Evolutionary conservation across 2,888 invertebrate species (phyloP).

Genomic region (Hydriomena furcata): DNA sequence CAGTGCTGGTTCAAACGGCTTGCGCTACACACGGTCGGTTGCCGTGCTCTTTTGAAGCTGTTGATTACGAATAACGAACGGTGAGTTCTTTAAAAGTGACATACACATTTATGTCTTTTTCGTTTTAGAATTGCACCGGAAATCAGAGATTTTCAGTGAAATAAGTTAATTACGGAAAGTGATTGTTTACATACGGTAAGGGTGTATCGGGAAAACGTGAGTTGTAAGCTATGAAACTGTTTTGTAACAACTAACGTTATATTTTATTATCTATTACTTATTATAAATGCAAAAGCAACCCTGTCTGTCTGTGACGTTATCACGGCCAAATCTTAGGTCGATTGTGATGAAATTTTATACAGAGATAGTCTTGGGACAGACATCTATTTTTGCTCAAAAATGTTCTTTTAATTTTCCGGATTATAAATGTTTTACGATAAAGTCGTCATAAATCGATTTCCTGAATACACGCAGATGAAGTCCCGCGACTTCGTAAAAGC

Average conservation of each 20-base stretch:
- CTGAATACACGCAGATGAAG: too few relatives aligned
- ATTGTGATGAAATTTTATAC: too few relatives aligned
- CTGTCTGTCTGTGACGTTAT: too few relatives aligned
- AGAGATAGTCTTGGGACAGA: too few relatives aligned
- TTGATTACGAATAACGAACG: conserved; percentile 22
- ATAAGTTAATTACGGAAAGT: not conserved
- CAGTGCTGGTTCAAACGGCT: conserved; percentile 63
- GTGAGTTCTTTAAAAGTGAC: conserved; percentile 23
- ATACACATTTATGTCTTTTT: conserved; percentile 4
- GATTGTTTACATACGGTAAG: conserved; percentile 12
- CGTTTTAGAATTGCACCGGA: not conserved
- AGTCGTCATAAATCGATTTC: too few relatives aligned
- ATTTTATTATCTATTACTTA: too few relatives aligned
- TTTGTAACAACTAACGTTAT: not conserved
- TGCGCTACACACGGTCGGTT: conserved; percentile 50
- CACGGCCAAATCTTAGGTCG: too few relatives aligned
- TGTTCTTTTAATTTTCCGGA: too few relatives aligned
- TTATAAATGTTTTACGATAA: too few relatives aligned
- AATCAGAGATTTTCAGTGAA: conserved; percentile 1
- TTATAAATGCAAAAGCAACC: too few relatives aligned
- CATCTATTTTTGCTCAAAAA: too few relatives aligned
- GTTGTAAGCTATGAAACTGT: not conserved
- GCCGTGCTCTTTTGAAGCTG: conserved; percentile 15
- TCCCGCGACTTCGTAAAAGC: too few relatives aligned
- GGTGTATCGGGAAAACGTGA: conserved; percentile 2